These are phyloP conservation scores for Mareca strepera DNA, from an alignment of 2,797 vertebrate species.

Conservation along the genomic window DNA sequence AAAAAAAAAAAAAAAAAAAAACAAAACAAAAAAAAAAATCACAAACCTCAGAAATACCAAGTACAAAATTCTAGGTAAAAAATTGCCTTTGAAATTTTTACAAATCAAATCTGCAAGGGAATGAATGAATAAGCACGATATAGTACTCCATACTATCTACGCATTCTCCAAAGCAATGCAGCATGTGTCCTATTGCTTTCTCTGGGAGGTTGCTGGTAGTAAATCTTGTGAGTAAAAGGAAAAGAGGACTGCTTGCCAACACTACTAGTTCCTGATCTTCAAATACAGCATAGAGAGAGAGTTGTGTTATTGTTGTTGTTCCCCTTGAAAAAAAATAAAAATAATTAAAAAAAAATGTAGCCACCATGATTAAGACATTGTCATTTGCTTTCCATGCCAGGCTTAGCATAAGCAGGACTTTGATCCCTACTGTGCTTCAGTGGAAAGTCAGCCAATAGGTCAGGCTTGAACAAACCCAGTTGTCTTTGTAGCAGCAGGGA, in stretches of 20 bases:
- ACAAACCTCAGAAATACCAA: neutral
- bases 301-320: neutral
- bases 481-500: neutral
- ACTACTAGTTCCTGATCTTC: neutral
- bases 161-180: neutral
- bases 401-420: neutral
- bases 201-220: neutral
- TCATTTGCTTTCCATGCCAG: neutral
- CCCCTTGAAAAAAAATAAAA: no score
- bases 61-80: neutral
- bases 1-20: neutral
- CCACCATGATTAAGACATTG: neutral
- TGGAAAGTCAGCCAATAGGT: neutral
- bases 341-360: neutral
- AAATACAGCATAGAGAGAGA: neutral
- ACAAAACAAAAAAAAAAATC: no score
- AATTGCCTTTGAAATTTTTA: neutral
- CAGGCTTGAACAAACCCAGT: neutral
- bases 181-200: neutral
- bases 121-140: neutral
- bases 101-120: neutral
- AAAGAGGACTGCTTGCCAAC: neutral
- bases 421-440: neutral
- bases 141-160: accelerated
- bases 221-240: neutral